Evolutionary conservation across 1,140 invertebrate genomes (phyloP), one percentile per base, ranked within the genome.

Genomic region (Propsilocerus akamusi): DNA sequence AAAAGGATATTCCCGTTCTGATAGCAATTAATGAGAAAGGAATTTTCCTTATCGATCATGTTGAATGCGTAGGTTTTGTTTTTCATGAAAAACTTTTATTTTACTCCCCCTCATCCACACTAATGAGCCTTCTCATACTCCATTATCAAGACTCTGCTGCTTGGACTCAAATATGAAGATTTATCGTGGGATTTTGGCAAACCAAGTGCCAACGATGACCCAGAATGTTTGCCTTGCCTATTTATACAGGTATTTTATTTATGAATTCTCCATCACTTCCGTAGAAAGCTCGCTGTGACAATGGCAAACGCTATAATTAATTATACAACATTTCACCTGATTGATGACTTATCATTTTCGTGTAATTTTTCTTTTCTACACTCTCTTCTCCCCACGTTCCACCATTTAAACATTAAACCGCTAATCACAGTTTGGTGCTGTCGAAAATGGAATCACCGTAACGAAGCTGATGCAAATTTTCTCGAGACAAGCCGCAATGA

Each of bases 141-240:
- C 62, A n/a, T n/a, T n/a, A n/a, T n/a, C n/a, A n/a, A 90, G 86
- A 85, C 80, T 51, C 71, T 92, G 24, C 66, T 95, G 25, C 67
- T 95, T 25, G 86, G 87, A 26, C 68, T 93, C 41, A 77, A 81
- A 32, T 93, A 87, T 59, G 84, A 90, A 56, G 86, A 92, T 57
- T 68, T 94, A 50, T 89, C 81, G 23, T 94, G 89, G 83, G 86
- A 92, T 61, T 86, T 84, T 64, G 85, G 84, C 0, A 78, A 86
- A 60, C 34, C 89, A 7, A 85, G 83, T 37, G 78, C 81, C 57
- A 85, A 86, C 59, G 74, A 81, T 51, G 87, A 87, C 69, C 79
- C 81, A 11, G 83, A 93, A 59, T 90, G 87, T 58, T 69, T 90
- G 46, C 88, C 90, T 12, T 93, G 87, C 64, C 72, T 95, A 47